Percentiles rank a stretch among this genome's conserved stretches.
Evolutionary conservation across 2,888 invertebrate species (phyloP).

Genomic region (Miltochrista miniata): DNA sequence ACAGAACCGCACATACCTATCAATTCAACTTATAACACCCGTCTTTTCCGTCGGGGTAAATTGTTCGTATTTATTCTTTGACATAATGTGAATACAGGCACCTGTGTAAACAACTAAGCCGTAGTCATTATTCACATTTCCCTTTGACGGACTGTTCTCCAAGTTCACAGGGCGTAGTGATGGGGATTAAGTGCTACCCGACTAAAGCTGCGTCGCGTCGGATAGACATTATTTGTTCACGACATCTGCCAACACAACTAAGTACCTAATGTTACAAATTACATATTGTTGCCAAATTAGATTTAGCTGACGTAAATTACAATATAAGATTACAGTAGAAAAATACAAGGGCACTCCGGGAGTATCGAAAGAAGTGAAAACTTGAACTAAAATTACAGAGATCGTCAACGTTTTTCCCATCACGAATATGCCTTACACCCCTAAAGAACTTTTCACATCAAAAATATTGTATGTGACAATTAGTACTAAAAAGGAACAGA

Average conservation of each 20-base stretch:
- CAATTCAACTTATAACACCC: no score
- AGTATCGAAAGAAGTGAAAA: no score
- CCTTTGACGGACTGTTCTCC: constrained; percentile 56
- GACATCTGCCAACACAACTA: constrained; percentile 69
- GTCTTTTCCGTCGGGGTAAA: constrained; percentile 6
- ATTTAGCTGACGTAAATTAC: constrained; percentile 45
- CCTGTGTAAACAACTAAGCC: constrained; percentile 45
- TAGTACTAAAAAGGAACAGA: constrained; percentile 41
- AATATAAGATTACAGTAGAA: constrained; percentile 34
- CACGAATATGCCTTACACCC: no score
- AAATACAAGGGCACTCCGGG: no score
- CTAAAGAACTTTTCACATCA: no score
- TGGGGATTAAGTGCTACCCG: no score
- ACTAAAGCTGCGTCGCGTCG: no score
- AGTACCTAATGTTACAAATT: constrained; percentile 63
- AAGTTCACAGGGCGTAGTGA: constrained; percentile 54
- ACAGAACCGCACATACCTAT: no score
- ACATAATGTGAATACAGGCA: constrained; percentile 36
- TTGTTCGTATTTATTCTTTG: constrained; percentile 27
- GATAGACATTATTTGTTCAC: no score
- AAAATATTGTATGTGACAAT: constrained; percentile 43
- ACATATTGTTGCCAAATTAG: constrained; percentile 46
- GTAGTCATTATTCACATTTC: constrained; percentile 66
- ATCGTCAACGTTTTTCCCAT: no score
- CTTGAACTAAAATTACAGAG: no score